Evolutionary conservation across 2,113 vertebrate species (phyloP).

Genomic region (Alethe castanea): DNA sequence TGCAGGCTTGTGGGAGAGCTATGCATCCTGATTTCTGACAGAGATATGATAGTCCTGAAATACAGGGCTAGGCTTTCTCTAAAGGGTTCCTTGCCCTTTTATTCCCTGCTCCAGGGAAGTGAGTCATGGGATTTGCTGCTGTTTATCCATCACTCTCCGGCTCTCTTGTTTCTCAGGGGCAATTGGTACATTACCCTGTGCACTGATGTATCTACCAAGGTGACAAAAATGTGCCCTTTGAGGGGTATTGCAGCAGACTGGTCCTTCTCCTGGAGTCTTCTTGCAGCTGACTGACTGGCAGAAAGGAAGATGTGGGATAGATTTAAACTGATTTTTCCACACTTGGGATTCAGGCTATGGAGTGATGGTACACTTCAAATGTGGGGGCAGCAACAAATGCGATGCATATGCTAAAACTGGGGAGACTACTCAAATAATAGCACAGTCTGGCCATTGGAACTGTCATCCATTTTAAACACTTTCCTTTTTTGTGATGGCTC

Average conservation of each 20-base stretch:
- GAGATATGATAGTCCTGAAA: not conserved
- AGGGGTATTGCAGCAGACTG: not conserved
- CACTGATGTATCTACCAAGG: not conserved
- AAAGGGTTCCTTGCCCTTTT: not conserved
- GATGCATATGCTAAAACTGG: not conserved
- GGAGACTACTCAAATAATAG: not conserved
- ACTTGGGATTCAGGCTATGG: not conserved
- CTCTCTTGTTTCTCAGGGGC: not conserved
- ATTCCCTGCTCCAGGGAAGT: not conserved
- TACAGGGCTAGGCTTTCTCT: not conserved
- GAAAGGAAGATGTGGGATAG: not conserved
- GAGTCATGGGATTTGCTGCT: not conserved
- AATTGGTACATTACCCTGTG: not conserved
- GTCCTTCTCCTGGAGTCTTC: not conserved
- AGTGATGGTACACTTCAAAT: not conserved
- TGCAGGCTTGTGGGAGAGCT: not conserved
- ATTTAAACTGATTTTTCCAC: not conserved
- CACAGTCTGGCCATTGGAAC: not conserved
- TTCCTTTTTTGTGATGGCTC: not conserved
- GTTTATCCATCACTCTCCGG: not conserved
- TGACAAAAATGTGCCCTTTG: not conserved
- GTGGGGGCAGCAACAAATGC: not conserved
- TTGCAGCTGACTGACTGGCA: not conserved
- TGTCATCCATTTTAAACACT: not conserved
- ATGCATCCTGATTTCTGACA: not conserved